Conservation (phyloP, 2,113 vertebrate species). For the Sander lucioperca region DNA sequence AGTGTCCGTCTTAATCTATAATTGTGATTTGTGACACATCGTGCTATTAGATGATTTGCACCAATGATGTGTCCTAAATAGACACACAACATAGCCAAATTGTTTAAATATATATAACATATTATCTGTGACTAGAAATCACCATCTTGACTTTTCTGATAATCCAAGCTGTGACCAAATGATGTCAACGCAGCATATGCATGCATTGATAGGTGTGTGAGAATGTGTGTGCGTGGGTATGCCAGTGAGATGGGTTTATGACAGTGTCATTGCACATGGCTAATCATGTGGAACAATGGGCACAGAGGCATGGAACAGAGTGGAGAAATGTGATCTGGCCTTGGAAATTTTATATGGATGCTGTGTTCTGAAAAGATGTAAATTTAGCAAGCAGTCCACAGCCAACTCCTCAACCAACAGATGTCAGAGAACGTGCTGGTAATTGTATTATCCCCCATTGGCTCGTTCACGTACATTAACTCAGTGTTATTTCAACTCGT, state of each 20-base stretch:
- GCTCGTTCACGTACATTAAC: conserved; percentile 38
- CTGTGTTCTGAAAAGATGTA: conserved; percentile 50
- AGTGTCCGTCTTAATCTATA: conserved; percentile 10
- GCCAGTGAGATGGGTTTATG: conserved; percentile 44
- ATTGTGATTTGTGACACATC: conserved; percentile 34
- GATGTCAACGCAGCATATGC: background rate
- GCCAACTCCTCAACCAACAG: conserved; percentile 56
- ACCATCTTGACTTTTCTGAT: background rate
- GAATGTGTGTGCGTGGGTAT: conserved; percentile 1
- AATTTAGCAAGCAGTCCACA: conserved; percentile 44
- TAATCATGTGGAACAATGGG: conserved; percentile 72
- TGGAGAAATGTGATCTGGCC: conserved; percentile 58
- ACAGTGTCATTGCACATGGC: conserved; percentile 63
- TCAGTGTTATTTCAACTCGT: conserved; percentile 15
- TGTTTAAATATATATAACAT: background rate
- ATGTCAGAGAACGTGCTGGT: conserved; percentile 36
- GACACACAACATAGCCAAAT: background rate
- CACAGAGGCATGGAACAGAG: conserved; percentile 43
- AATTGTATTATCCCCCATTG: conserved; percentile 39
- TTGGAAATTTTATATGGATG: conserved; percentile 60
- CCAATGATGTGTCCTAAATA: background rate
- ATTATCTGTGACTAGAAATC: background rate
- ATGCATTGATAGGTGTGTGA: conserved; percentile 22
- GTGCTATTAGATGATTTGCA: conserved; percentile 4
- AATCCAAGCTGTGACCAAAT: background rate